These are phyloP conservation scores for Apteryx mantelli DNA, from an alignment of 2,113 vertebrate species.

Conservation along the genomic window DNA sequence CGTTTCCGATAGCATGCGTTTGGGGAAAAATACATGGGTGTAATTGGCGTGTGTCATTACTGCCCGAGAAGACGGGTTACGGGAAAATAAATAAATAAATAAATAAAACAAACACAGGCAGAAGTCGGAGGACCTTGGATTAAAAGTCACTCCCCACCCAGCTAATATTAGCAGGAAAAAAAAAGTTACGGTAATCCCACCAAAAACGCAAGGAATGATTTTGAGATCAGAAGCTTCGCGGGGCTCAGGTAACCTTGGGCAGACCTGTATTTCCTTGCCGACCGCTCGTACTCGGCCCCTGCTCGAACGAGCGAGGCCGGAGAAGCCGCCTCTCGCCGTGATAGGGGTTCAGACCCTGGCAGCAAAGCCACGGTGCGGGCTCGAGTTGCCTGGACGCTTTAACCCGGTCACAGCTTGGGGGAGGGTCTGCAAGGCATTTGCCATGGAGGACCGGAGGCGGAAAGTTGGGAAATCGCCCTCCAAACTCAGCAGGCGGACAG, in stretches of 20 bases:
- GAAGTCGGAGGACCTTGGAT: not conserved
- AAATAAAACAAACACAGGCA: not conserved
- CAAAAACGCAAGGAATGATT: constrained; percentile 24
- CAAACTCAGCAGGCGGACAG: not conserved
- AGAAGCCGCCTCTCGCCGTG: not conserved
- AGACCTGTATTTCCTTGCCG: constrained; percentile 25
- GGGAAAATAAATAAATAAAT: not conserved
- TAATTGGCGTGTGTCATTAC: constrained; percentile 12
- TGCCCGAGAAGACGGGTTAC: not conserved
- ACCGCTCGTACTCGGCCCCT: not conserved
- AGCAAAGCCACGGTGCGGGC: not conserved
- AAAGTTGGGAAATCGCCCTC: not conserved
- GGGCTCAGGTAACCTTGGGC: not conserved
- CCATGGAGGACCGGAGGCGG: not conserved
- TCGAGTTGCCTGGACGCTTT: not conserved
- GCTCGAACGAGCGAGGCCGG: not conserved
- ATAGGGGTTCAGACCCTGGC: not conserved
- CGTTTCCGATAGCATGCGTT: not conserved
- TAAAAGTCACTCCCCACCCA: constrained; percentile 9
- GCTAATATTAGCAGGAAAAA: not conserved
- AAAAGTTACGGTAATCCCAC: not conserved
- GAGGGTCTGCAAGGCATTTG: not conserved
- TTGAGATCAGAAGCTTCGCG: not conserved
- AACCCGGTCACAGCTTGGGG: not conserved
- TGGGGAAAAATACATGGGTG: constrained; percentile 6